Evolutionary conservation across 2,113 vertebrate genomes (phyloP).

Genomic region (Oncorhynchus tshawytscha): DNA sequence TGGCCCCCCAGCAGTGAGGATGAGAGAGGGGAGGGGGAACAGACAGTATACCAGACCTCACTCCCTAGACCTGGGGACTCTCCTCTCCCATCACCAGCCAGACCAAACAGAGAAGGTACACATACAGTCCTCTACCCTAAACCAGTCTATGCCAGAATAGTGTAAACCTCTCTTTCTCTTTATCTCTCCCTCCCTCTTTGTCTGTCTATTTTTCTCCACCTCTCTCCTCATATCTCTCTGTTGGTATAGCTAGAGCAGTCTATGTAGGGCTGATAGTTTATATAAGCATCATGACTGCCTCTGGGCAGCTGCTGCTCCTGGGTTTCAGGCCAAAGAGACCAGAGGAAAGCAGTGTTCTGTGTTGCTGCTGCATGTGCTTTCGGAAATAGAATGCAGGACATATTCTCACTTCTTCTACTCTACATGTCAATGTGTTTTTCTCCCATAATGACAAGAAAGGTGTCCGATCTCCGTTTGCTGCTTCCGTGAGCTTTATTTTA

Average conservation of each 20-base stretch:
- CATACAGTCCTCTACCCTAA: not conserved
- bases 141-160: no score
- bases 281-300: not conserved
- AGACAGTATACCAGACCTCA: slow-evolving; percentile 63
- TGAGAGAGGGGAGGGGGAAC: slow-evolving; percentile 58
- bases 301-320: not conserved
- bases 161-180: no score
- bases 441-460: no score
- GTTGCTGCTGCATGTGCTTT: no score
- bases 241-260: no score
- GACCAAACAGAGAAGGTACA: slow-evolving; percentile 46
- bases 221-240: not conserved
- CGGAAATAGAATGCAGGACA: no score
- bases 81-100: slow-evolving; percentile 38
- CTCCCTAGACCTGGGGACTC: slow-evolving; percentile 41
- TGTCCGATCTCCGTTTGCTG: no score
- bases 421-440: no score
- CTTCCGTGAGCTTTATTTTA: no score
- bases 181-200: no score
- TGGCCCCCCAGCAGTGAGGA: slow-evolving; percentile 42
- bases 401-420: no score
- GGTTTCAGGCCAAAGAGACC: not conserved
- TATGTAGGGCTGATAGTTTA: not conserved
- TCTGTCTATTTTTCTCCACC: no score
- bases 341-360: not conserved